Conservation (phyloP, 1,140 invertebrate species). For the Aphidius gifuensis region DNA sequence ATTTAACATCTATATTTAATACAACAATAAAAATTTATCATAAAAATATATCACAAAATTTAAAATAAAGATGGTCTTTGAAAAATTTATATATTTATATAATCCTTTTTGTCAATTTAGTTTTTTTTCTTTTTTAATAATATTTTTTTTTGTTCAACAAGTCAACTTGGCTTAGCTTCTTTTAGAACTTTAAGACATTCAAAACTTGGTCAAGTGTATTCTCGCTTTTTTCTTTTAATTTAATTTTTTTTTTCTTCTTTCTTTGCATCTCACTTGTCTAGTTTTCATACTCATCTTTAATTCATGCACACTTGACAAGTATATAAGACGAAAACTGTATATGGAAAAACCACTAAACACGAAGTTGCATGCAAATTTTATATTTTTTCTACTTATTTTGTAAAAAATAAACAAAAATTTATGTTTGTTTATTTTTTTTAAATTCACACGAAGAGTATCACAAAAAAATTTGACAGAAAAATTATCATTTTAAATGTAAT, state of each 20-base stretch:
- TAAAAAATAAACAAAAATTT: constrained; percentile 1
- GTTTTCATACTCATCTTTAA: constrained; percentile 32
- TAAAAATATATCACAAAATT: too few relatives aligned
- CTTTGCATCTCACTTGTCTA: constrained; percentile 2
- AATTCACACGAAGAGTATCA: not conserved
- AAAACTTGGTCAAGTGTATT: constrained; percentile 31
- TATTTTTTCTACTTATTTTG: not conserved
- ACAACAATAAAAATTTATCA: too few relatives aligned
- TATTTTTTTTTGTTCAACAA: not conserved
- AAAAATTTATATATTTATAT: too few relatives aligned
- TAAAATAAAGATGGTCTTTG: too few relatives aligned
- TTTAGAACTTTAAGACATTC: constrained; percentile 11
- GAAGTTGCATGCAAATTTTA: constrained; percentile 19
- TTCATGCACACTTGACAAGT: constrained; percentile 27
- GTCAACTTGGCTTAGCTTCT: not conserved
- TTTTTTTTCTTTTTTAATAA: constrained; percentile 1
- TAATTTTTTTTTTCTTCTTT: not conserved
- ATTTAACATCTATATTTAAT: too few relatives aligned
- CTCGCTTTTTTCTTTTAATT: constrained; percentile 3
- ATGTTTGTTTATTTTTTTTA: not conserved
- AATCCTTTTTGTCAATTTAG: not conserved
- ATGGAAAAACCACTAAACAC: constrained; percentile 13
- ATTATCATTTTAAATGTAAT: not conserved
- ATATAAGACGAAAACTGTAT: constrained; percentile 13
- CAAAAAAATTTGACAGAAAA: not conserved